These are phyloP conservation scores for Anoplius nigerrimus DNA, from an alignment of 2,888 invertebrate species.

Conservation along the genomic window DNA sequence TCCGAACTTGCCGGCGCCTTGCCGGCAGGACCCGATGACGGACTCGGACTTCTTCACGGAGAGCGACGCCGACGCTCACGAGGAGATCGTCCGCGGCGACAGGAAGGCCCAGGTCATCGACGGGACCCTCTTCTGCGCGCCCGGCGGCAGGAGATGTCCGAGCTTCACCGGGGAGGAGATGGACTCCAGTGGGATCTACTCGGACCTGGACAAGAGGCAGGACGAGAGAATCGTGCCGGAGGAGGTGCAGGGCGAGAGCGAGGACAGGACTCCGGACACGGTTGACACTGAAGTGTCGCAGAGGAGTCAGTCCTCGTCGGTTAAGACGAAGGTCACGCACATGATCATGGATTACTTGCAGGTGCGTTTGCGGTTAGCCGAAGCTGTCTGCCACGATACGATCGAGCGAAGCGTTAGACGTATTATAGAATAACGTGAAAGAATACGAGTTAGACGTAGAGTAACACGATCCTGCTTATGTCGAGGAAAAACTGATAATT, in stretches of 20 bases:
- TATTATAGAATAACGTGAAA: too few relatives aligned
- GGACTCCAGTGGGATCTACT: constrained; percentile 93
- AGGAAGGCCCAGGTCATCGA: constrained; percentile 85
- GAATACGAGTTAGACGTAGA: too few relatives aligned
- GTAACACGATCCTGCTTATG: too few relatives aligned
- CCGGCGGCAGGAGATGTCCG: constrained; percentile 69
- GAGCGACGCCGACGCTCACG: constrained; percentile 91
- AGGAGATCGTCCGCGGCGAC: constrained; percentile 81
- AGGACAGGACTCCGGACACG: constrained; percentile 82
- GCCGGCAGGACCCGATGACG: constrained; percentile 89
- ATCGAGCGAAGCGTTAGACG: too few relatives aligned
- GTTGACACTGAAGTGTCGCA: constrained; percentile 78
- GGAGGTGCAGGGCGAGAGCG: constrained; percentile 67
- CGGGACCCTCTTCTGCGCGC: constrained; percentile 87
- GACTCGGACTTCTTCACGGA: constrained; percentile 95
- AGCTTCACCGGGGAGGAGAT: constrained; percentile 83
- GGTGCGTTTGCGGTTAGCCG: too few relatives aligned
- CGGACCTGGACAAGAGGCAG: constrained; percentile 87
- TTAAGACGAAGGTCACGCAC: constrained; percentile 67
- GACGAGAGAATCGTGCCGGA: constrained; percentile 77
- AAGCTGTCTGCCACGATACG: too few relatives aligned
- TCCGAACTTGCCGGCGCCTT: constrained; percentile 76
- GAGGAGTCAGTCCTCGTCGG: constrained; percentile 75
- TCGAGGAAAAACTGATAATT: too few relatives aligned
- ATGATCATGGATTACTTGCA: constrained; percentile 63